phyloP scores from a whole-genome alignment of 2,797 vertebrate genomes.

The Lagodon rhomboides region DNA sequence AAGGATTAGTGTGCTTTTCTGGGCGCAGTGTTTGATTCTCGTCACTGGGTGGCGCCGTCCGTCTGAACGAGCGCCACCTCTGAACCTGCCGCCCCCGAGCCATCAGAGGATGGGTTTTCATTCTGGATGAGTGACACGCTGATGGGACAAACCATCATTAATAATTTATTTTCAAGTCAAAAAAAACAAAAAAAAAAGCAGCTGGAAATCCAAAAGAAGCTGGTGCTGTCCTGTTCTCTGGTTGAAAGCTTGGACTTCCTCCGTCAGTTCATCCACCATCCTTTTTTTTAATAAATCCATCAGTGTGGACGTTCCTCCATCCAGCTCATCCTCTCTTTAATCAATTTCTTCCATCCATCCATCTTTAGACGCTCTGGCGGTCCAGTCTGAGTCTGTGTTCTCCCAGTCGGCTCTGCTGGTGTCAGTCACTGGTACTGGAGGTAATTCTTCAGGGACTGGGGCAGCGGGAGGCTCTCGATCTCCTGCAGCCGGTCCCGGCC shows the following conservation, averaged over 20 bases:
- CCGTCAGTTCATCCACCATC: conserved; percentile 49
- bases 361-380: conserved; percentile 25
- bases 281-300: conserved; percentile 43
- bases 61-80: conserved; percentile 26
- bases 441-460: conserved; percentile 98
- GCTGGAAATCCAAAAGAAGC: conserved; percentile 64
- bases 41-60: conserved; percentile 71
- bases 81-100: conserved; percentile 10
- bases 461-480: conserved; percentile 94
- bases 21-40: conserved; percentile 54
- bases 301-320: conserved; percentile 67
- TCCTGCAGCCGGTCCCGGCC: conserved; percentile 94
- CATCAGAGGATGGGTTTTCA: conserved; percentile 50
- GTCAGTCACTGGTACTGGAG: conserved; percentile 95
- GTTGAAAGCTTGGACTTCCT: conserved; percentile 47
- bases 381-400: conserved; percentile 44
- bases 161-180: conserved; percentile 81
- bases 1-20: conserved; percentile 73
- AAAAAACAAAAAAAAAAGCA: conserved; percentile 63
- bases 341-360: conserved; percentile 25
- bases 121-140: conserved; percentile 52
- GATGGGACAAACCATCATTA: conserved; percentile 72
- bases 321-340: conserved; percentile 17
- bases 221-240: conserved; percentile 55
- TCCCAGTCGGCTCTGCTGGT: conserved; percentile 51